A percentile compares a stretch with the other conserved stretches of the same genome.
These are phyloP conservation scores for Isurus oxyrinchus DNA, from an alignment of 2,113 vertebrate species.

Conservation along the genomic window DNA sequence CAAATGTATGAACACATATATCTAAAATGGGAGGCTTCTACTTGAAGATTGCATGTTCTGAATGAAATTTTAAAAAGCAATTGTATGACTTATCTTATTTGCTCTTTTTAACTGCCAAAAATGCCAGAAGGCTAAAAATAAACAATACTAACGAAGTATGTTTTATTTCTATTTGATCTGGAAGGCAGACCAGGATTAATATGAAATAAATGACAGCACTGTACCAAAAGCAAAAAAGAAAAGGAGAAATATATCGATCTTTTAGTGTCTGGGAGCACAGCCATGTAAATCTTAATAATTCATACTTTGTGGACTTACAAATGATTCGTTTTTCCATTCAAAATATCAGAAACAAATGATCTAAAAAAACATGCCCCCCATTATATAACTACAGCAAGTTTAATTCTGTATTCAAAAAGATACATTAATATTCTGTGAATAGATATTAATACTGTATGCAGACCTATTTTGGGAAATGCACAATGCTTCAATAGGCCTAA, in stretches of 20 bases:
- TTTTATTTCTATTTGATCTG: background rate
- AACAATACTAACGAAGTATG: background rate
- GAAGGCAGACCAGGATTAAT: background rate
- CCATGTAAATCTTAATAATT: background rate
- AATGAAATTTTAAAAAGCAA: background rate
- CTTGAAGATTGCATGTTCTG: background rate
- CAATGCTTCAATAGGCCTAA: background rate
- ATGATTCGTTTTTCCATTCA: background rate
- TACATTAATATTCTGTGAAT: background rate
- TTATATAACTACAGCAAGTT: background rate
- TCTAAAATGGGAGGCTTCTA: background rate
- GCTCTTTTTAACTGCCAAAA: background rate
- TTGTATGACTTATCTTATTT: background rate
- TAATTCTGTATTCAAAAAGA: background rate
- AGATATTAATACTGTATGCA: conserved; percentile 5
- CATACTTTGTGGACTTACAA: background rate
- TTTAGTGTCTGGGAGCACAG: background rate
- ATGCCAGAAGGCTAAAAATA: background rate
- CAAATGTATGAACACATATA: background rate
- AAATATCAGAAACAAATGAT: background rate
- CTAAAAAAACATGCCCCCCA: background rate
- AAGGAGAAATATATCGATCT: background rate
- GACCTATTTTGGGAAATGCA: background rate
- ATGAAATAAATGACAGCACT: background rate
- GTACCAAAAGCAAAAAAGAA: background rate